Evolutionary conservation across 2,888 invertebrate genomes (phyloP).

Genomic region (Dysmachus trigonus): DNA sequence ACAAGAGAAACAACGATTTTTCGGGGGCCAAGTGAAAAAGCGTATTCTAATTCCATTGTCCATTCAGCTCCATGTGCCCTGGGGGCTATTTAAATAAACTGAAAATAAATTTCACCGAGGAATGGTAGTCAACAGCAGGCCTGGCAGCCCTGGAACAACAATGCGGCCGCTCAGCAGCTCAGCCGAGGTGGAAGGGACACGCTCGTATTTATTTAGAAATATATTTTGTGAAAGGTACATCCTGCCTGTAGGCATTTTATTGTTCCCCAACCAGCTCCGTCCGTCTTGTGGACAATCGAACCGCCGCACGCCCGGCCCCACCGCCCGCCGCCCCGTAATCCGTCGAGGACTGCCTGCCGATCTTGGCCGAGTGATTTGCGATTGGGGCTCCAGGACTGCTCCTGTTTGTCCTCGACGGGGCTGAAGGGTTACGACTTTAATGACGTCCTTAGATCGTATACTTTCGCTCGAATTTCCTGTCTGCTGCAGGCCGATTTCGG

Average conservation of each 20-base stretch:
- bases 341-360: not conserved
- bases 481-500: not conserved
- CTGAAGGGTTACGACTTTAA: conserved; percentile 28
- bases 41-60: conserved; percentile 38
- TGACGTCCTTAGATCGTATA: conserved; percentile 22
- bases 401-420: not conserved
- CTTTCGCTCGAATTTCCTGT: not conserved
- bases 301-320: not conserved
- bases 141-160: not conserved
- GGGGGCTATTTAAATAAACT: conserved; percentile 37
- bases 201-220: not conserved
- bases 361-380: conserved; percentile 17
- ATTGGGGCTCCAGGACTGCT: not conserved
- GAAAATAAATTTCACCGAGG: conserved; percentile 26
- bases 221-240: conserved; percentile 38
- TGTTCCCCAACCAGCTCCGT: not conserved
- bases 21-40: conserved; percentile 11
- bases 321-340: not conserved
- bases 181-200: conserved; percentile 11
- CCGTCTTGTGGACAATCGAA: conserved; percentile 15
- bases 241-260: conserved; percentile 37
- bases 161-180: not conserved
- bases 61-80: conserved; percentile 32
- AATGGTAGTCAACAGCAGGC: conserved; percentile 29
- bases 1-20: not conserved